Conservation (phyloP, 2,113 vertebrate species). For the Passer montanus region DNA sequence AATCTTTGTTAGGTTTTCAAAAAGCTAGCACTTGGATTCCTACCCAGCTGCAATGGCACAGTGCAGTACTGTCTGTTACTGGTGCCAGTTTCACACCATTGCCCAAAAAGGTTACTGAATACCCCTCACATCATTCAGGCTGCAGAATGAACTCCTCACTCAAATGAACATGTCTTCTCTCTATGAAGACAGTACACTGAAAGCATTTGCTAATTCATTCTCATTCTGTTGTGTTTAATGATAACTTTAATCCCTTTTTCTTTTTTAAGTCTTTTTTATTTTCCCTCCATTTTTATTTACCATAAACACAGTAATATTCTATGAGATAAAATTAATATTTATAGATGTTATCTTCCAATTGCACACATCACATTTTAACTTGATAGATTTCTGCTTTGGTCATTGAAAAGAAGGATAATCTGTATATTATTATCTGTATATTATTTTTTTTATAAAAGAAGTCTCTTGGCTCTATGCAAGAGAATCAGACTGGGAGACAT, state of each 20-base stretch:
- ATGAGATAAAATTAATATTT: neutral
- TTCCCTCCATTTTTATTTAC: neutral
- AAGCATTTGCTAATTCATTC: slow-evolving; percentile 50
- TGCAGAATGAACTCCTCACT: slow-evolving; percentile 1
- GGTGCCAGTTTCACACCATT: slow-evolving; percentile 18
- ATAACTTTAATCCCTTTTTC: neutral
- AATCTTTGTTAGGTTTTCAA: slow-evolving; percentile 65
- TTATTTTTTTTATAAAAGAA: neutral
- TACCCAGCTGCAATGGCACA: slow-evolving; percentile 72
- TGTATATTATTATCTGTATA: neutral
- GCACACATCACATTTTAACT: neutral
- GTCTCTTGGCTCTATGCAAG: neutral
- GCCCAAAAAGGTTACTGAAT: slow-evolving; percentile 58
- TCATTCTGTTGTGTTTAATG: slow-evolving; percentile 11
- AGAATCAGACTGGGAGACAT: neutral
- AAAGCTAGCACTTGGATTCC: slow-evolving; percentile 41
- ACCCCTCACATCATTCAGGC: slow-evolving; percentile 1
- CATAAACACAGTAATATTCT: neutral
- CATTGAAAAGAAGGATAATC: neutral
- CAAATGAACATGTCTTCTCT: slow-evolving; percentile 27
- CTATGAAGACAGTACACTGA: slow-evolving; percentile 21
- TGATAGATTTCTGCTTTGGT: neutral
- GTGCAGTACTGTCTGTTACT: slow-evolving; percentile 54
- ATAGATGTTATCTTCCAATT: neutral
- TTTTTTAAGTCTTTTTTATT: neutral